phyloP scores from a whole-genome alignment of 2,797 vertebrate species.

The Saxicola maurus region DNA sequence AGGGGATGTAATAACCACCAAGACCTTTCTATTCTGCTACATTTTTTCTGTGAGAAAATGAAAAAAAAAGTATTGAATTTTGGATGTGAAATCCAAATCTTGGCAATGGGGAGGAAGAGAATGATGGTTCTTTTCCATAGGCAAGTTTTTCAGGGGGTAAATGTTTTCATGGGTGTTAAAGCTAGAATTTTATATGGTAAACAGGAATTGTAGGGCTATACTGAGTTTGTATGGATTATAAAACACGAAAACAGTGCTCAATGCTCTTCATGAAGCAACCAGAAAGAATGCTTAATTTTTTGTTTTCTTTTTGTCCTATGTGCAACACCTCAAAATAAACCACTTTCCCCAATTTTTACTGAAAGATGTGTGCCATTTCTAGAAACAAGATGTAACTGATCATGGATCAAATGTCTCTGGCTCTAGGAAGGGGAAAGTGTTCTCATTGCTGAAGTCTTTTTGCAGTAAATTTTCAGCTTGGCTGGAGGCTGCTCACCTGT shows the following conservation, averaged over 20 bases:
- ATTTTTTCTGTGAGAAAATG: neutral
- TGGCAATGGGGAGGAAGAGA: neutral
- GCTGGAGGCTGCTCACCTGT: neutral
- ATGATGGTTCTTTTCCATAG: neutral
- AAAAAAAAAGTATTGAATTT: neutral
- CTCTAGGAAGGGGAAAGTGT: neutral
- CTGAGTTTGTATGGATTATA: neutral
- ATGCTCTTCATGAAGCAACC: neutral
- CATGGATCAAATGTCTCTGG: neutral
- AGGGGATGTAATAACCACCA: neutral
- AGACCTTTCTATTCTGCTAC: neutral
- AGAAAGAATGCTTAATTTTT: neutral
- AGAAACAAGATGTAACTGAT: neutral
- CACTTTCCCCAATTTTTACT: neutral
- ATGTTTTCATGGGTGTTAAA: conserved; percentile 1
- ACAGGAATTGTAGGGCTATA: neutral
- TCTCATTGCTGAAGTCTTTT: neutral
- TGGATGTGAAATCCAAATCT: neutral
- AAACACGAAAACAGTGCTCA: conserved; percentile 9
- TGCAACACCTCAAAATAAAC: neutral
- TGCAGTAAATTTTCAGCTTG: neutral
- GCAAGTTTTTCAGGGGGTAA: neutral
- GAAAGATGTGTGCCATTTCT: neutral
- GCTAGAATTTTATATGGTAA: neutral
- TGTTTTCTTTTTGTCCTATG: neutral